phyloP scores from a whole-genome alignment of 2,888 invertebrate species.

The Deroplatys truncata region DNA sequence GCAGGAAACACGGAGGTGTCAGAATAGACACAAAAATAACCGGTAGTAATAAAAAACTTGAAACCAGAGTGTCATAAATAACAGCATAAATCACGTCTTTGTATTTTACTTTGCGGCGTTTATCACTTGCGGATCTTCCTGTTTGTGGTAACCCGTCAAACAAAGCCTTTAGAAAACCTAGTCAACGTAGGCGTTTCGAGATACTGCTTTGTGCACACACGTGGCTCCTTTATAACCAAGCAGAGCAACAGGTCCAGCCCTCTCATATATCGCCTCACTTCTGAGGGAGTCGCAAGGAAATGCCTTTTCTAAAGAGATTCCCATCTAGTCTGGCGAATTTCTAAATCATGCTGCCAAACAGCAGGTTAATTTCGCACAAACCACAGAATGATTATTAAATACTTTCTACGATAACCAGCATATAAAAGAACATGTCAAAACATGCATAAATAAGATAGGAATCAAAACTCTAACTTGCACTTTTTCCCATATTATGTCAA shows the following conservation, averaged over 20 bases:
- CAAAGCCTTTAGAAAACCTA: neutral
- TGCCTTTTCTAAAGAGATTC: no score
- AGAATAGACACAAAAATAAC: neutral
- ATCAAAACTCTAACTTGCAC: no score
- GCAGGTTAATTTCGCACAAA: no score
- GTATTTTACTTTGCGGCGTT: neutral
- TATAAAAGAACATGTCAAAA: no score
- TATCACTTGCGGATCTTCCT: neutral
- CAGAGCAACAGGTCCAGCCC: neutral
- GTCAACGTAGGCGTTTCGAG: neutral
- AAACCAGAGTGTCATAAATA: neutral
- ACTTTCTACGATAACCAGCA: no score
- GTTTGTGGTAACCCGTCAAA: neutral
- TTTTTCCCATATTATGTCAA: no score
- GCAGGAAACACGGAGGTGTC: neutral
- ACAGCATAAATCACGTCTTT: neutral
- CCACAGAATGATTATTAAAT: no score
- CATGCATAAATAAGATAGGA: no score
- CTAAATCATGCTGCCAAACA: no score
- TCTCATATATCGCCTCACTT: no score
- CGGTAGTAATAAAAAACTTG: neutral
- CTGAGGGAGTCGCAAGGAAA: no score
- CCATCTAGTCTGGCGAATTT: no score
- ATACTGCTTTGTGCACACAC: neutral
- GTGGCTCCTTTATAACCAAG: neutral